Evolutionary conservation across 2,113 vertebrate genomes (phyloP).

Genomic region (Nycticryphes semicollaris): DNA sequence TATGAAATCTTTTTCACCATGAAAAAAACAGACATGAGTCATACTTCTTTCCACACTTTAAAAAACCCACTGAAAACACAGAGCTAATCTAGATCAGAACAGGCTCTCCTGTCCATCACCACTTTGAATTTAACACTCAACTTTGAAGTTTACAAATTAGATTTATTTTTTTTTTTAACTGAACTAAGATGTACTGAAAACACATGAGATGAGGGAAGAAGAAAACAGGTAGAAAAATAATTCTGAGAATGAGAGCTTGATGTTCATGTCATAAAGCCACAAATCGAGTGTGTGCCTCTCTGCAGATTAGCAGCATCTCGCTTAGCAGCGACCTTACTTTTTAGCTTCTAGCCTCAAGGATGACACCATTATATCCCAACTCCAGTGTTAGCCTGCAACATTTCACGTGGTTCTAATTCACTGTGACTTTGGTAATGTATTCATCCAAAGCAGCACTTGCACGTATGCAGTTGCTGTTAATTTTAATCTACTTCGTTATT

Average conservation of each 20-base stretch:
- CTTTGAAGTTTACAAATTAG: neutral
- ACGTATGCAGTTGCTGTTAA: constrained; percentile 30
- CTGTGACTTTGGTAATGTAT: constrained; percentile 24
- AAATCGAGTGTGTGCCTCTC: neutral
- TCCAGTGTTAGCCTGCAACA: neutral
- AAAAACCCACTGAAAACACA: neutral
- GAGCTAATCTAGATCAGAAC: neutral
- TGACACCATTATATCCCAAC: neutral
- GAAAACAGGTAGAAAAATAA: neutral
- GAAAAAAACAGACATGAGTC: neutral
- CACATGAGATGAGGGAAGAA: neutral
- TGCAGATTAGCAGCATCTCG: neutral
- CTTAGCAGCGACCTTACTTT: neutral
- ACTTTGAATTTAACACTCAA: neutral
- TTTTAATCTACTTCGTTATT: constrained; percentile 54
- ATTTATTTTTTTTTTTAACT: neutral
- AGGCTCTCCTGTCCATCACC: neutral
- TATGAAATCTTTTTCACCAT: neutral
- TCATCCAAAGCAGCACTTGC: neutral
- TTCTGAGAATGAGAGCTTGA: neutral
- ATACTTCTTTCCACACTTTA: neutral
- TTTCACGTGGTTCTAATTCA: neutral
- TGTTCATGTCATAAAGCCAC: neutral
- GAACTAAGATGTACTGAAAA: neutral
- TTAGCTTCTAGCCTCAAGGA: neutral